A percentile compares a stretch with the other conserved stretches of the same genome.
Evolutionary conservation across 2,113 vertebrate genomes (phyloP).

Genomic region (Hemicordylus capensis): DNA sequence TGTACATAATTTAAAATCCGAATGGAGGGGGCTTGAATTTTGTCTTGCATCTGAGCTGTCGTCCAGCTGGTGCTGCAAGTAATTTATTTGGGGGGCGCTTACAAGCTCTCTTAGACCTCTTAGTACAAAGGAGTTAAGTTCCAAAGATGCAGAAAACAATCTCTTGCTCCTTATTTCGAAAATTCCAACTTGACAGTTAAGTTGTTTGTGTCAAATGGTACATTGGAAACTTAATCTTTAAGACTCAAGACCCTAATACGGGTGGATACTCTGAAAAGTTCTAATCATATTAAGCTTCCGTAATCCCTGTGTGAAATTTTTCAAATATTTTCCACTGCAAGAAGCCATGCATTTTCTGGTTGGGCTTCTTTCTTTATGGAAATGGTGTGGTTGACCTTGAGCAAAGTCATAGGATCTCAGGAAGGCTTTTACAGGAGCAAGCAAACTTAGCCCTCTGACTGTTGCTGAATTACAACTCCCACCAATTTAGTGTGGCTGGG

Average conservation of each 20-base stretch:
- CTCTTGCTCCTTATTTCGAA: no score
- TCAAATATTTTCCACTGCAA: conserved; percentile 37
- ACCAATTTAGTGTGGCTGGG: no score
- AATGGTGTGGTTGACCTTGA: neutral
- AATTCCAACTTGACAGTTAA: neutral
- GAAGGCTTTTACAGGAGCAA: neutral
- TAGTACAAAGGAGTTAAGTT: no score
- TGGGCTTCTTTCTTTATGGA: conserved; percentile 4
- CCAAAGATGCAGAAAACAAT: neutral
- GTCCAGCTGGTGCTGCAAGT: no score
- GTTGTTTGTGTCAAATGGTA: neutral
- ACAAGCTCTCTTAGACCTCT: no score
- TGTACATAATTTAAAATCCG: no score
- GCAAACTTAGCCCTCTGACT: neutral
- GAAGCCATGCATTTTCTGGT: conserved; percentile 22
- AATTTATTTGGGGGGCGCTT: no score
- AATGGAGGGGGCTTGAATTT: no score
- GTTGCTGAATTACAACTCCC: no score
- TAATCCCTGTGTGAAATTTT: conserved; percentile 48
- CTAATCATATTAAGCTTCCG: conserved; percentile 54
- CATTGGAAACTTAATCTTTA: neutral
- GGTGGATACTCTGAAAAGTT: conserved; percentile 34
- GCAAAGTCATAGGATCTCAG: neutral
- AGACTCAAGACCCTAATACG: conserved; percentile 48
- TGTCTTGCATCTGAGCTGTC: no score